A percentile compares a stretch with the other conserved stretches of the same genome.
Evolutionary conservation across 2,888 invertebrate species (phyloP).

Genomic region (Aspidapion aeneum): DNA sequence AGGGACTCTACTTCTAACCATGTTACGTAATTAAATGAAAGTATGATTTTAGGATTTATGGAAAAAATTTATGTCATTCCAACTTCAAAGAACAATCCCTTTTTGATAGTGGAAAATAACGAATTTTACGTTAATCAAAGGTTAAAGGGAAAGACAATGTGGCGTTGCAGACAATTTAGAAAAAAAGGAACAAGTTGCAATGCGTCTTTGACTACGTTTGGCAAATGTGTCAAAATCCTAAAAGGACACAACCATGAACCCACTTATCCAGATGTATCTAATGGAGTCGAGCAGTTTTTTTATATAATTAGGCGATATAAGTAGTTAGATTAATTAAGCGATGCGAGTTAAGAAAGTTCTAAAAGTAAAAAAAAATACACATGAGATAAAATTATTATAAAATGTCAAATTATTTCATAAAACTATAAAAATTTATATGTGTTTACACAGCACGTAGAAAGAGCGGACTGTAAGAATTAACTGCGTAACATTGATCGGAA

Average conservation of each 20-base stretch:
- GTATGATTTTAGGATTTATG: too few relatives aligned
- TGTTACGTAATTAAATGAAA: too few relatives aligned
- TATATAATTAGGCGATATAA: neutral
- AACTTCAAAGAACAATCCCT: slow-evolving; percentile 32
- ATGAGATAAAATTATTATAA: too few relatives aligned
- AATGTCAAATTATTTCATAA: too few relatives aligned
- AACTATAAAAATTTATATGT: too few relatives aligned
- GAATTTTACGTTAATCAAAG: slow-evolving; percentile 32
- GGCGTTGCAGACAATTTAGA: slow-evolving; percentile 32
- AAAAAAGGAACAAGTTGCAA: slow-evolving; percentile 29
- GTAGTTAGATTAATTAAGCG: too few relatives aligned
- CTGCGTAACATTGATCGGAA: too few relatives aligned
- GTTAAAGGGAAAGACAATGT: slow-evolving; percentile 29
- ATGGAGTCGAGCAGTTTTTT: neutral
- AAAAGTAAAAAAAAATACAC: too few relatives aligned
- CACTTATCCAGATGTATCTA: slow-evolving; percentile 14
- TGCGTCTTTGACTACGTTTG: slow-evolving; percentile 30
- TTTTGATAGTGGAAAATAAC: slow-evolving; percentile 32
- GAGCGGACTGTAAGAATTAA: too few relatives aligned
- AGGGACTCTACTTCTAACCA: too few relatives aligned
- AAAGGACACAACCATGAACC: slow-evolving; percentile 31
- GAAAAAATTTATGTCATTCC: slow-evolving; percentile 26
- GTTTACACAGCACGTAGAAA: too few relatives aligned
- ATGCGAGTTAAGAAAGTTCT: too few relatives aligned
- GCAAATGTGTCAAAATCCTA: slow-evolving; percentile 28